Base-by-base conservation (phyloP, 1,140 invertebrate genomes). In the Lucilia sericata region DNA sequence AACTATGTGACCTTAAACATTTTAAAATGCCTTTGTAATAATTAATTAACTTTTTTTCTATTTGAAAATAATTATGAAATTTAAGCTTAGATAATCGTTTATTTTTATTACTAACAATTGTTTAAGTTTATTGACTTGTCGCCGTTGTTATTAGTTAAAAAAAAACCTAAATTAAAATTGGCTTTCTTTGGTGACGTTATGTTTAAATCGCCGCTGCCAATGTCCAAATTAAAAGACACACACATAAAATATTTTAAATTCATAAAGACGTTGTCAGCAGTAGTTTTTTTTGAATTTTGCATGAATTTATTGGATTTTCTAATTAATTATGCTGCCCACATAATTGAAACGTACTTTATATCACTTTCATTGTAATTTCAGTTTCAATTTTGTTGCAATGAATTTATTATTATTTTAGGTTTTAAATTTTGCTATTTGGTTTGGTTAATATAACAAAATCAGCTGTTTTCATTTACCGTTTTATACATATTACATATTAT, bases 291-390 rank as follows among this genome's bases (percentile, higher is more conserved):
- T 7, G 74, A 17, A 78, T 78, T 78, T 75, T 17, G 30, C 55
- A n/a, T 14, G 55, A n/a, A 14, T 60, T 17, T 17, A n/a, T 60
- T 49, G 34, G 14, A n/a, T 42, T 25, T 19, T 19, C 76, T 34
- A 51, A 49, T 80, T 80, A 80, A 80, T 80, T 80, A 80, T 80
- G 76, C 76, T 25, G 19, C 2, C 9, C 76, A 51, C 76, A 51
- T 80, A 80, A 51, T 80, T 49, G 76, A 80, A 49, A 49, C 76
- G 76, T 80, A 80, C 42, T 80, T 80, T 80, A 80, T 80, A 80
- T 80, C 76, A 80, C 76, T 80, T 80, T 80, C 76, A 80, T 80
- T 80, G 42, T 80, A 80, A 80, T 80, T 80, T 80, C 75, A 17
- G 36, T 78, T 78, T 78, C 76, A 14, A 49, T 80, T 80, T 76